A percentile compares a stretch with the other conserved stretches of the same genome.
phyloP scores from a whole-genome alignment of 1,140 invertebrate species.

The Heliconius congener region DNA sequence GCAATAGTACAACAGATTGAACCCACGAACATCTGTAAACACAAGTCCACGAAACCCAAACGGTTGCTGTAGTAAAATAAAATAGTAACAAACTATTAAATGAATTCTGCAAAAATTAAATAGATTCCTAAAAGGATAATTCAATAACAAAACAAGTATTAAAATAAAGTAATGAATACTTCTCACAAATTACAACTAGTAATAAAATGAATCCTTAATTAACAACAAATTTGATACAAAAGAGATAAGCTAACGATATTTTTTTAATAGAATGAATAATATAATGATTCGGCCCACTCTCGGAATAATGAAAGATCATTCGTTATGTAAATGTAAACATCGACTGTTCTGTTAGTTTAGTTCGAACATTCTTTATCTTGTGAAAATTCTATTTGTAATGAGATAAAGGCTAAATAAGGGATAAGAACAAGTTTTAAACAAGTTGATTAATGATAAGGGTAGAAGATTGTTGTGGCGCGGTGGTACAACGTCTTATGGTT shows the following conservation, averaged over 20 bases:
- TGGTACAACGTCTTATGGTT: too few relatives aligned
- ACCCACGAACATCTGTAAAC: too few relatives aligned
- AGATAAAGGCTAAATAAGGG: background rate
- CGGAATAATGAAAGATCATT: background rate
- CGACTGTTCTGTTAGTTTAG: background rate
- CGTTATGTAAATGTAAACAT: background rate
- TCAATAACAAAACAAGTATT: background rate
- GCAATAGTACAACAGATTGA: too few relatives aligned
- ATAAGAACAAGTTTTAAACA: background rate
- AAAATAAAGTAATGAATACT: background rate
- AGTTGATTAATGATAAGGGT: background rate
- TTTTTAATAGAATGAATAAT: background rate
- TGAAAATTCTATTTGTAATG: background rate
- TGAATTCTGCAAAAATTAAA: background rate
- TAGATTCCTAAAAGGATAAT: background rate
- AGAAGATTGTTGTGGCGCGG: too few relatives aligned
- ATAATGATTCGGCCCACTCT: background rate
- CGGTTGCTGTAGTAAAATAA: background rate
- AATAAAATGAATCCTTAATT: background rate
- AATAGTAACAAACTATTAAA: background rate
- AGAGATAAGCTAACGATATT: background rate
- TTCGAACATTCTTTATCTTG: background rate
- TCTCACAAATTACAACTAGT: background rate
- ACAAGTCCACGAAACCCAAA: too few relatives aligned
- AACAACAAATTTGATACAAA: background rate